Percentiles rank a stretch among this genome's conserved stretches.
phyloP scores from a whole-genome alignment of 2,113 vertebrate genomes.

The Elephantulus edwardii region DNA sequence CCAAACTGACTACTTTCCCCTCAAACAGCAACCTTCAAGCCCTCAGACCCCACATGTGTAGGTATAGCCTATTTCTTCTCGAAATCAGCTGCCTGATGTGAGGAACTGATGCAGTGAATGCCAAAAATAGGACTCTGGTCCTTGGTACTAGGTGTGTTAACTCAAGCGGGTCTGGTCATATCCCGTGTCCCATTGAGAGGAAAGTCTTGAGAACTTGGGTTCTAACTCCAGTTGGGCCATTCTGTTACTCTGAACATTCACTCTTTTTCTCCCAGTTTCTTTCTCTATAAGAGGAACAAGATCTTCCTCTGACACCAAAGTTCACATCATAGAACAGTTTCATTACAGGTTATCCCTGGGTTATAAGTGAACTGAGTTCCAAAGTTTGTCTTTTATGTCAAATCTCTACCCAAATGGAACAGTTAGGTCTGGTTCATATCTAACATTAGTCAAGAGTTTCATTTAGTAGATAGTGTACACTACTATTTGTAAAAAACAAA shows the following conservation, averaged over 20 bases:
- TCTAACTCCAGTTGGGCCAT: slow-evolving; percentile 19
- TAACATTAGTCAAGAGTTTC: no score
- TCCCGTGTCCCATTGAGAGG: slow-evolving; percentile 6
- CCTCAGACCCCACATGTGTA: background rate
- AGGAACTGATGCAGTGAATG: background rate
- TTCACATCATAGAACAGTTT: background rate
- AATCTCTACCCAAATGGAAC: background rate
- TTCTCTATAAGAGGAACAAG: background rate
- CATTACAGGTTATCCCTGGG: background rate
- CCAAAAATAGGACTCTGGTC: slow-evolving; percentile 18
- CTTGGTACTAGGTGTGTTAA: slow-evolving; percentile 27
- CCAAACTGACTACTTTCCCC: background rate
- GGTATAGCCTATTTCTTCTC: background rate
- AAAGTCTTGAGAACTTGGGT: slow-evolving; percentile 58
- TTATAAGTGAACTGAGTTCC: background rate
- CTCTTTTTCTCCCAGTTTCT: background rate
- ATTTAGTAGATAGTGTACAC: no score
- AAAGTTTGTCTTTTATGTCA: background rate
- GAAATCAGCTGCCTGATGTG: background rate
- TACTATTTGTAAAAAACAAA: no score
- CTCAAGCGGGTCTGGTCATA: background rate
- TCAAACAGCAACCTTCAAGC: background rate
- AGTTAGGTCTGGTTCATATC: no score
- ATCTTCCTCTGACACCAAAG: background rate
- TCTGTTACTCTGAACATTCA: background rate